Evolutionary conservation across 2,797 vertebrate genomes (phyloP).

Genomic region (Macroramphosus scolopax): DNA sequence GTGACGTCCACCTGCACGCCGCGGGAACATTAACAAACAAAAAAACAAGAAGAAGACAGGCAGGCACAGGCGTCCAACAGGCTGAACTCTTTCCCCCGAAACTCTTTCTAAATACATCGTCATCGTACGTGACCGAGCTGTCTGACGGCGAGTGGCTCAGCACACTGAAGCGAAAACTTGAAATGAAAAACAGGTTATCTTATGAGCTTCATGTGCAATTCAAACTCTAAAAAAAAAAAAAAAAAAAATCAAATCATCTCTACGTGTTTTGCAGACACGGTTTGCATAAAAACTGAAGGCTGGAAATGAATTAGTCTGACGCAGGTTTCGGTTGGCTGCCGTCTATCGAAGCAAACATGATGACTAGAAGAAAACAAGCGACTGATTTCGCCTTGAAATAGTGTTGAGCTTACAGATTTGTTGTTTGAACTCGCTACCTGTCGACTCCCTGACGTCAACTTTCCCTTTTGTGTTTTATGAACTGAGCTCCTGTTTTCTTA

Average conservation of each 20-base stretch:
- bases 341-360: too few relatives aligned
- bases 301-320: slow-evolving; percentile 1
- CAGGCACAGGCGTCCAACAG: slow-evolving; percentile 20
- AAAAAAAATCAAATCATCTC: too few relatives aligned
- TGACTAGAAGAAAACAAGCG: too few relatives aligned
- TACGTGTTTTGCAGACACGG: too few relatives aligned
- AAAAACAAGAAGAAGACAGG: too few relatives aligned
- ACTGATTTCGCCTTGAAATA: slow-evolving; percentile 55
- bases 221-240: slow-evolving; percentile 12
- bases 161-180: too few relatives aligned
- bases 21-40: slow-evolving; percentile 8
- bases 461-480: slow-evolving; percentile 64
- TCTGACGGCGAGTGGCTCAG: too few relatives aligned
- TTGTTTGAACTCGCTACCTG: slow-evolving; percentile 17
- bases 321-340: too few relatives aligned
- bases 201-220: slow-evolving; percentile 2
- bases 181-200: background rate
- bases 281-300: slow-evolving; percentile 3
- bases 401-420: slow-evolving; percentile 13
- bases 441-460: slow-evolving; percentile 35
- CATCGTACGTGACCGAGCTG: too few relatives aligned
- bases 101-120: too few relatives aligned
- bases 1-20: slow-evolving; percentile 11
- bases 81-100: slow-evolving; percentile 11
- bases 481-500: slow-evolving; percentile 44